phyloP scores from a whole-genome alignment of 2,888 invertebrate genomes.

The Idaea dimidiata region DNA sequence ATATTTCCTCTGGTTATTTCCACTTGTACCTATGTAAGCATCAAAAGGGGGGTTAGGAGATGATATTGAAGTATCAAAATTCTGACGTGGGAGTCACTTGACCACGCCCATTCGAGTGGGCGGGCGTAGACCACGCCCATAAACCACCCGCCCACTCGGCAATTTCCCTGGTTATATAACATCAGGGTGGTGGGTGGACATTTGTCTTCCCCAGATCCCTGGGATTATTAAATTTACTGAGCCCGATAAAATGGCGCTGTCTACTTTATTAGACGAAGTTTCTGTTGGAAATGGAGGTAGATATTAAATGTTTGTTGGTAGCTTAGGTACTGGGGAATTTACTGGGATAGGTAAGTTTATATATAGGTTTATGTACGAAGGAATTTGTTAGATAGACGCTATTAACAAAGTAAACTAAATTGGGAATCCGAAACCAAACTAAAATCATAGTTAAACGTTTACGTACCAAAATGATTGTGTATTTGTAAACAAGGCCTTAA shows the following conservation, averaged over 20 bases:
- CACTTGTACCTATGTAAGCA: neutral
- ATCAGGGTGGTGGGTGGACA: conserved; percentile 58
- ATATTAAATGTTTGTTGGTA: neutral
- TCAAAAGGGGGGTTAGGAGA: conserved; percentile 4
- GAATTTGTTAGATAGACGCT: neutral
- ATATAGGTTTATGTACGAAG: neutral
- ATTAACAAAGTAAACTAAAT: too few relatives aligned
- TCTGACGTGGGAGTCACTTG: conserved; percentile 13
- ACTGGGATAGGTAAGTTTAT: neutral
- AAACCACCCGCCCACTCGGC: conserved; percentile 28
- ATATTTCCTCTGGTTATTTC: neutral
- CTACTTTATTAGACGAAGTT: conserved; percentile 7
- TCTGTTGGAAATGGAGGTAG: conserved; percentile 1
- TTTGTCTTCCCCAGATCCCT: conserved; percentile 56
- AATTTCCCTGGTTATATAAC: conserved; percentile 27
- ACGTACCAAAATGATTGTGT: too few relatives aligned
- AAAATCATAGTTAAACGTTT: too few relatives aligned
- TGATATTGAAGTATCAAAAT: conserved; percentile 16
- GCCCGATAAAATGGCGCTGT: conserved; percentile 48
- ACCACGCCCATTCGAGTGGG: conserved; percentile 30
- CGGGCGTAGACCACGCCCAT: conserved; percentile 40
- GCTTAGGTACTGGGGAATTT: neutral
- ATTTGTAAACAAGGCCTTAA: too few relatives aligned
- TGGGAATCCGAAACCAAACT: too few relatives aligned
- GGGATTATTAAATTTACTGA: conserved; percentile 70